Conservation (phyloP, 2,113 vertebrate genomes). For the Tenebrosternarchus preto region DNA sequence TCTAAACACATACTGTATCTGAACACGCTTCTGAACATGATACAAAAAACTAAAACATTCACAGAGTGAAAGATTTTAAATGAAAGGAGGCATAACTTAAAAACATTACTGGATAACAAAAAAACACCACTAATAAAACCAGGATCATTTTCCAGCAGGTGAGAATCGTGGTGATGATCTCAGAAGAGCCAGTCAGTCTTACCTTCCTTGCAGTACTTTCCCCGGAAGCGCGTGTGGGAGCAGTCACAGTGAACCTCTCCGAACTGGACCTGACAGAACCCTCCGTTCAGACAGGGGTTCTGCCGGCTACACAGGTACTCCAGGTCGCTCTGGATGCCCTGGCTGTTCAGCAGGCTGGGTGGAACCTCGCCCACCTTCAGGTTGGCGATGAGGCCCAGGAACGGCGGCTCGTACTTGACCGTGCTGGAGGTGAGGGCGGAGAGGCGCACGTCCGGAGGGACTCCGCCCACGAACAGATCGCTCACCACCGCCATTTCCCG, state of each 20-base stretch:
- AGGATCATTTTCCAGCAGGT: too few species aligned
- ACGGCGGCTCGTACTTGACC: conserved; percentile 90
- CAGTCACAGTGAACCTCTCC: conserved; percentile 91
- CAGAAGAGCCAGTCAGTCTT: conserved; percentile 64
- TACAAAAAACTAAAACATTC: too few species aligned
- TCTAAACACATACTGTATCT: too few species aligned
- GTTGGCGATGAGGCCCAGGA: conserved; percentile 85
- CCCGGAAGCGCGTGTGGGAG: conserved; percentile 85
- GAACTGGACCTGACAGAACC: conserved; percentile 84
- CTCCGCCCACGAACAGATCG: conserved; percentile 89
- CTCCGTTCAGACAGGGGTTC: conserved; percentile 93
- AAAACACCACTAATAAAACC: too few species aligned
- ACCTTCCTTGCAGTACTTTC: conserved; percentile 96
- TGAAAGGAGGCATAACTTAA: too few species aligned
- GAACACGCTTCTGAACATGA: too few species aligned
- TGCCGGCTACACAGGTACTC: conserved; percentile 85
- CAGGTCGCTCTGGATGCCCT: conserved; percentile 85
- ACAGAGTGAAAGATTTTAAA: too few species aligned
- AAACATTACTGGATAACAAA: too few species aligned
- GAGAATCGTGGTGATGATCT: too few species aligned
- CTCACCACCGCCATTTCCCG: conserved; percentile 90
- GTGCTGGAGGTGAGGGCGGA: conserved; percentile 90
- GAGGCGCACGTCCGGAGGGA: conserved; percentile 88
- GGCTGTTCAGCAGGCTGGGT: conserved; percentile 82
- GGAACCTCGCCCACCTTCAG: conserved; percentile 88